Percentiles rank a stretch among this genome's conserved stretches.
These are phyloP conservation scores for Gulo gulo DNA, from an alignment of 2,113 vertebrate genomes.

Conservation along the genomic window DNA sequence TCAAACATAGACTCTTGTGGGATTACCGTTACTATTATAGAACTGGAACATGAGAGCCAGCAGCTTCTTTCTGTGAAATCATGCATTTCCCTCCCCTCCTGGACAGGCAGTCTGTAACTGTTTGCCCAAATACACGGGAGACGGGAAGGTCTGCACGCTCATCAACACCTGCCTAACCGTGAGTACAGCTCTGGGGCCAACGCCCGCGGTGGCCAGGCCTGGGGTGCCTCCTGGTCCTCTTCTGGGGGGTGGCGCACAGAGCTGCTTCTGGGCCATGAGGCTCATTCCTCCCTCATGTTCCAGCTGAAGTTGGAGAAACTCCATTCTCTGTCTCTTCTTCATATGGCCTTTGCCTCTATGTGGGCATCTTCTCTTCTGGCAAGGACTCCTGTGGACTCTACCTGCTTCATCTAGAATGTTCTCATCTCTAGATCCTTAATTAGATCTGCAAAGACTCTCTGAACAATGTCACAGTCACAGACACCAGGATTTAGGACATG, in stretches of 20 bases:
- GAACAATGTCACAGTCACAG: neutral
- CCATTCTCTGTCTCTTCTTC: neutral
- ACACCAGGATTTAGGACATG: neutral
- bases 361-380: neutral
- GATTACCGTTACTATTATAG: fast-evolving
- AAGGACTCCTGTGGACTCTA: no score
- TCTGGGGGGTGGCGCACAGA: neutral
- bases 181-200: constrained; percentile 48
- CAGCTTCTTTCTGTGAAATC: neutral
- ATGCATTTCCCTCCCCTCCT: neutral
- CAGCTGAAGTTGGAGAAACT: neutral
- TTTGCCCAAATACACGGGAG: constrained; percentile 84
- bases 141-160: constrained; percentile 87
- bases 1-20: fast-evolving
- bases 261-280: neutral
- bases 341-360: neutral
- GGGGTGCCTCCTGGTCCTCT: fast-evolving
- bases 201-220: neutral
- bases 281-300: neutral
- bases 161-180: constrained; percentile 88
- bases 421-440: neutral
- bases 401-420: neutral
- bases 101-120: constrained; percentile 90
- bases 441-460: neutral
- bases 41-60: neutral